Base-by-base conservation (phyloP, 2,888 invertebrate genomes). In the Phasia obesa region DNA sequence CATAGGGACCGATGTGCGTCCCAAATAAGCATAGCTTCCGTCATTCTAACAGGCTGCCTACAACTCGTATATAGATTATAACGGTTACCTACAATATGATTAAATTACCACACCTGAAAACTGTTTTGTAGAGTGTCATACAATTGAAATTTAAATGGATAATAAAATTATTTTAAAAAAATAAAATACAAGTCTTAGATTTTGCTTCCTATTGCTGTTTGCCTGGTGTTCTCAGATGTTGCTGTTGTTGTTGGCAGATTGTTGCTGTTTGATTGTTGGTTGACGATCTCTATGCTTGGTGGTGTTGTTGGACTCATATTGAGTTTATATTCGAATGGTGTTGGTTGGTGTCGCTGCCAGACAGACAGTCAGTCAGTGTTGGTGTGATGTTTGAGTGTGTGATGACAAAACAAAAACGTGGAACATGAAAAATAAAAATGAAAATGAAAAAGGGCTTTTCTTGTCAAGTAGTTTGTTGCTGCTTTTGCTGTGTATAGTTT, bases 161-260 rank as follows among this genome's bases (percentile, higher is more conserved):
- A 27, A 44, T n/a, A 60, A 21, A 17, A 31, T 27, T 60, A 53
- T 19, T 38, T 38, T 27, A 25, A 21, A 38, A 38, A 42, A 27
- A 23, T 19, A 21, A 38, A 38, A 42, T 38, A 23, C 25, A 59
- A 49, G 35, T 57, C 35, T 42, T 44, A 49, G 7, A 21, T 17
- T 60, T 42, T 60, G 9, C 51, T 79, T 73, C 42, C 19, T 64
- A 51, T 78, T 78, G 51, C 78, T 79, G 79, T 67, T 79, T 44
- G 73, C 79, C 79, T 79, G 73, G 73, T 79, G 53, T 47, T 53
- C 64, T 79, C 35, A 70, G 35, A 77, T 70, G 73, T 79, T 74
- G 73, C 67, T 74, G 73, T 74, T 79, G 73, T 73, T 73, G 65
- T 64, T 55, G 59, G 13, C 60, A 11, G 23, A 42, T 25, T 60